Evolutionary conservation across 2,888 invertebrate genomes (phyloP).

Genomic region (Drosophila quasianomalipes): DNA sequence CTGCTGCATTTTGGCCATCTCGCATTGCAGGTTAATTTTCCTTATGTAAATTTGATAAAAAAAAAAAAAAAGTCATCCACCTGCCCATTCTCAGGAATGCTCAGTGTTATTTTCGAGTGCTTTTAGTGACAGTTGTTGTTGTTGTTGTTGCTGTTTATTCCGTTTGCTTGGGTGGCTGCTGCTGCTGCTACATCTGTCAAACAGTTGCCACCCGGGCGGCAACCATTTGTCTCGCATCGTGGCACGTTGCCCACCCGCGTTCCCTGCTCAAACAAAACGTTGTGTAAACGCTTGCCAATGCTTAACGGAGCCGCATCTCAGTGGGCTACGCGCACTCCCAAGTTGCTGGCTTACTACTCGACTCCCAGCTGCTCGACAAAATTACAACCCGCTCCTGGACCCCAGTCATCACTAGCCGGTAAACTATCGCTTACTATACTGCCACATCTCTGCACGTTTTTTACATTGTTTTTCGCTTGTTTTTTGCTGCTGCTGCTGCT

Average conservation of each 20-base stretch:
- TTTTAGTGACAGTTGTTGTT: conserved; percentile 53
- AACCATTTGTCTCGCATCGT: conserved; percentile 68
- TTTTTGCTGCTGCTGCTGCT: not conserved
- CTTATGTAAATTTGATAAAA: conserved; percentile 67
- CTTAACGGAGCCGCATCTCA: conserved; percentile 48
- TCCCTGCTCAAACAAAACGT: conserved; percentile 63
- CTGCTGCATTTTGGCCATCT: conserved; percentile 37
- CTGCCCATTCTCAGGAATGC: not conserved
- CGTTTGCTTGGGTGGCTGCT: conserved; percentile 11
- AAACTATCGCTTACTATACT: conserved; percentile 72
- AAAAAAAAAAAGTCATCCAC: not conserved
- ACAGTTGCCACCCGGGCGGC: conserved; percentile 57
- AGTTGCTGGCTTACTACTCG: conserved; percentile 3
- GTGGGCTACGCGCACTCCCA: conserved; percentile 6
- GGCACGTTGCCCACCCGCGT: conserved; percentile 8
- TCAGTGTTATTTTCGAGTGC: conserved; percentile 61
- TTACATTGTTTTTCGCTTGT: not conserved
- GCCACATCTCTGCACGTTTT: conserved; percentile 68
- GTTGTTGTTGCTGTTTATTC: conserved; percentile 33
- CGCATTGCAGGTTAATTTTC: conserved; percentile 73
- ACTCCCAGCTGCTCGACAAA: not conserved
- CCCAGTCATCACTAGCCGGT: conserved; percentile 37
- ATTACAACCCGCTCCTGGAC: not conserved
- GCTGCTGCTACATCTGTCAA: conserved; percentile 61
- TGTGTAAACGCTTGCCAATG: conserved; percentile 76